These are phyloP conservation scores for Parascotia fuliginaria DNA, from an alignment of 2,888 invertebrate genomes.

Conservation along the genomic window DNA sequence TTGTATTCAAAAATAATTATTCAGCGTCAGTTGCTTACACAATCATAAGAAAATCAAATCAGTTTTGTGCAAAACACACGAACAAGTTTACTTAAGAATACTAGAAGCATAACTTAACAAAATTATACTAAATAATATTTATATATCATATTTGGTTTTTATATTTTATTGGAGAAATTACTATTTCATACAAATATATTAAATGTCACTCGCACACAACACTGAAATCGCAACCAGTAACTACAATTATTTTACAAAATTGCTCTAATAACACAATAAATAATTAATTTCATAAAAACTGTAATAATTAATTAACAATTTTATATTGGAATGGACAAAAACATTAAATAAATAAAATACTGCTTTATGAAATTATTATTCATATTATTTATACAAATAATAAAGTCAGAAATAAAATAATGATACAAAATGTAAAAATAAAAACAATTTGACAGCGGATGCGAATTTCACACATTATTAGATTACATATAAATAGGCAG, in stretches of 20 bases:
- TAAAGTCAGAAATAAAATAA: too few relatives aligned
- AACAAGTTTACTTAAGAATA: conserved; percentile 11
- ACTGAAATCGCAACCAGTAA: conserved; percentile 6
- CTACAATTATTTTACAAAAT: too few relatives aligned
- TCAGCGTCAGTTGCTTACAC: conserved; percentile 18
- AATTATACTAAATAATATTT: conserved; percentile 4
- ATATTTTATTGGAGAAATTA: neutral
- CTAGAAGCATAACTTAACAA: conserved; percentile 17
- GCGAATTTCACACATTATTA: conserved; percentile 12
- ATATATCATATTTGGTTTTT: neutral
- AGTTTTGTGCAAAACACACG: conserved; percentile 27
- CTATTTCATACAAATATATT: conserved; percentile 12
- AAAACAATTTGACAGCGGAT: conserved; percentile 4
- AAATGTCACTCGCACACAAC: conserved; percentile 17
- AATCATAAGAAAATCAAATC: conserved; percentile 21
- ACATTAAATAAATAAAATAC: too few relatives aligned
- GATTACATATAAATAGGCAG: conserved; percentile 37
- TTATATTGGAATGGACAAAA: too few relatives aligned
- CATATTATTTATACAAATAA: neutral
- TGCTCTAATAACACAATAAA: too few relatives aligned
- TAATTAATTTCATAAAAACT: too few relatives aligned
- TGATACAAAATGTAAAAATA: too few relatives aligned
- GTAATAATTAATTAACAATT: too few relatives aligned
- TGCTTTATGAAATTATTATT: too few relatives aligned
- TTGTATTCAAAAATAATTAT: conserved; percentile 39